Evolutionary conservation across 2,113 vertebrate species (phyloP), one percentile per base, ranked within the genome.

Genomic region (Limnothrissa miodon): DNA sequence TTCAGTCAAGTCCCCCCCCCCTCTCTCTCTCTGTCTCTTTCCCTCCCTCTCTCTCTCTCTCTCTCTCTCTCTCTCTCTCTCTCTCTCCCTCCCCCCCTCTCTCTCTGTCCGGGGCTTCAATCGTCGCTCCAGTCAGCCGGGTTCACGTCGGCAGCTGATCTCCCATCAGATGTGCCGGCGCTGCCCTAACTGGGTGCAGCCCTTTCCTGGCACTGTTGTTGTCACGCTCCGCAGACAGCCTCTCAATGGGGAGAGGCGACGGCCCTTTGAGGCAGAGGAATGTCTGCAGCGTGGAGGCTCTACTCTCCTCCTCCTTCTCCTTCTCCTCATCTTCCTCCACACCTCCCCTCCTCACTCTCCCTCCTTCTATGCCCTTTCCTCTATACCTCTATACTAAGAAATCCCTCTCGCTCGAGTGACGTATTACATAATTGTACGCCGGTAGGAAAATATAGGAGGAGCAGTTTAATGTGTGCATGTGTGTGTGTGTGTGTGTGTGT

Each of bases 401-500:
- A 81, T 81, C 70, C 59, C 45, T 25, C 59, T 81, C 48, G 9
- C 29, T n/a, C n/a, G 45, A 82, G 79, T 51, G 78, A 59, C 59
- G 29, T 51, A 82, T 82, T 80, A 48, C 78, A 85, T 82, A 83
- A 85, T 85, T 82, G 45, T 8, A 8, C 39, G 59, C 45, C 56
- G 33, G 81, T 66, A 46, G 84, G 78, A 82, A 85, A 82, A 80
- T 82, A 79, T 78, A 82, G 44, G 56, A 59, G 45, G 59, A 82
- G 29, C 56, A 80, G 53, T 70, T 42, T 80, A 53, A 19, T 74
- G 29, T 74, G 66, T 74, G 66, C 36, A 33, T 74, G 66, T 39
- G 66, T 36, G 25, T 39, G 66, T 15, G 11, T 36, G 53, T 59
- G 53, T 25, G 53, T 59, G 53, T 25, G 53, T 59, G 53, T 53